A percentile compares a stretch with the other conserved stretches of the same genome.
Evolutionary conservation across 2,113 vertebrate species (phyloP).

Genomic region (Cebus imitator): DNA sequence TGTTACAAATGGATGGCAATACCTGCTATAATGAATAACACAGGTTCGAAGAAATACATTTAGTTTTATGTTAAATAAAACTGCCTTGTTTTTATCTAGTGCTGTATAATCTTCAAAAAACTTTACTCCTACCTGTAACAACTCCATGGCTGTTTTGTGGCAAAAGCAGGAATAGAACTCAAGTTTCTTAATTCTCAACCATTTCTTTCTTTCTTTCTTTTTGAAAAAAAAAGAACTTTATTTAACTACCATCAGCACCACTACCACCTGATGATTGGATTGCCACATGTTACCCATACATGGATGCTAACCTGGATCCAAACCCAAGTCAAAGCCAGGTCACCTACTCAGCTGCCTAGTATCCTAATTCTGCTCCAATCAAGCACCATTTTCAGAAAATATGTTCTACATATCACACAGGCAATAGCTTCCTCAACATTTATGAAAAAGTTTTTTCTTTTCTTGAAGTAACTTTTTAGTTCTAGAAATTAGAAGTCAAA

Average conservation of each 20-base stretch:
- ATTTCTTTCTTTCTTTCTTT: background rate
- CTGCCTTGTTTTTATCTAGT: conserved; percentile 8
- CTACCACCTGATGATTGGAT: background rate
- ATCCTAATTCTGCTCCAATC: background rate
- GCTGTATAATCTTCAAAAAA: conserved; percentile 14
- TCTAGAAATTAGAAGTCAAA: conserved; percentile 2
- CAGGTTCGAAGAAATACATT: background rate
- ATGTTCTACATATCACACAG: conserved; percentile 19
- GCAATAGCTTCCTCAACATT: background rate
- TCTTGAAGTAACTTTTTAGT: background rate
- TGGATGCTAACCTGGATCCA: background rate
- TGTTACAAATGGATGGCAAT: conserved; percentile 21
- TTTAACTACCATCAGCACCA: background rate
- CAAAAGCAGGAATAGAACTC: background rate
- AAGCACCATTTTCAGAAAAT: background rate
- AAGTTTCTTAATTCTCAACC: background rate
- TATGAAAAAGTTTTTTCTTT: background rate
- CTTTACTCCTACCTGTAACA: background rate
- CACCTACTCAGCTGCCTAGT: background rate
- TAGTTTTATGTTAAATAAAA: background rate
- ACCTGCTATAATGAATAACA: conserved; percentile 3
- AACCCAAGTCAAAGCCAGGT: background rate
- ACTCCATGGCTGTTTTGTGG: background rate
- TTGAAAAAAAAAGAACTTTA: background rate
- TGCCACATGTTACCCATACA: background rate